These are phyloP conservation scores for Chymomyza fuscimana DNA, from an alignment of 2,888 invertebrate genomes.

Conservation along the genomic window DNA sequence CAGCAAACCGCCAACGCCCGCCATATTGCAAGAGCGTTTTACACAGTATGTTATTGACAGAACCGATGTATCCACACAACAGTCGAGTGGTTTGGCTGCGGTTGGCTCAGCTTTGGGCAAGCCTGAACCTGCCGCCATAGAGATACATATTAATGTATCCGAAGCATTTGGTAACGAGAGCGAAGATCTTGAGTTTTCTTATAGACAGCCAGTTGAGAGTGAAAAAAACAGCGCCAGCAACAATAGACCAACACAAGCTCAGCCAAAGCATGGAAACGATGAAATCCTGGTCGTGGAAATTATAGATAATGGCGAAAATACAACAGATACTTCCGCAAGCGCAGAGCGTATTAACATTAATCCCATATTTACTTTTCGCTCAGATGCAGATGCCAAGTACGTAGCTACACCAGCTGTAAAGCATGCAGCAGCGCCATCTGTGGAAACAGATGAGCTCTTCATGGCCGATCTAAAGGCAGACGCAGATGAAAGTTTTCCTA, in stretches of 20 bases:
- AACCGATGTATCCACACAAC: slow-evolving; percentile 74
- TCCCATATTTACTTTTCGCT: slow-evolving; percentile 68
- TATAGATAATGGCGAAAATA: slow-evolving; percentile 69
- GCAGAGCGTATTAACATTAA: slow-evolving; percentile 59
- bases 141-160: slow-evolving; percentile 79
- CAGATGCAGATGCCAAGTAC: slow-evolving; percentile 50
- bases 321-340: slow-evolving; percentile 60
- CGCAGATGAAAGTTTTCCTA: slow-evolving; percentile 24
- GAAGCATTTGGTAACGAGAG: slow-evolving; percentile 77
- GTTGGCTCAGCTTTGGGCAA: slow-evolving; percentile 53
- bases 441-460: slow-evolving; percentile 75
- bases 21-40: slow-evolving; percentile 67
- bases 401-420: slow-evolving; percentile 58
- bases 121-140: slow-evolving; percentile 78
- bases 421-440: slow-evolving; percentile 42
- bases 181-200: slow-evolving; percentile 78
- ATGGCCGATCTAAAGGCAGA: slow-evolving; percentile 64
- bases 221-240: background rate
- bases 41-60: slow-evolving; percentile 77
- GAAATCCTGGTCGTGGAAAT: slow-evolving; percentile 79
- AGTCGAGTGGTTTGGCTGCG: slow-evolving; percentile 53
- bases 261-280: slow-evolving; percentile 56
- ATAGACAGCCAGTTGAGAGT: slow-evolving; percentile 58
- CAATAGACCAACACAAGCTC: background rate
- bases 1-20: slow-evolving; percentile 53